Percentiles rank a stretch among this genome's conserved stretches.
Conservation (phyloP, 1,140 invertebrate genomes). For the Leptoteleia sp. region DNA sequence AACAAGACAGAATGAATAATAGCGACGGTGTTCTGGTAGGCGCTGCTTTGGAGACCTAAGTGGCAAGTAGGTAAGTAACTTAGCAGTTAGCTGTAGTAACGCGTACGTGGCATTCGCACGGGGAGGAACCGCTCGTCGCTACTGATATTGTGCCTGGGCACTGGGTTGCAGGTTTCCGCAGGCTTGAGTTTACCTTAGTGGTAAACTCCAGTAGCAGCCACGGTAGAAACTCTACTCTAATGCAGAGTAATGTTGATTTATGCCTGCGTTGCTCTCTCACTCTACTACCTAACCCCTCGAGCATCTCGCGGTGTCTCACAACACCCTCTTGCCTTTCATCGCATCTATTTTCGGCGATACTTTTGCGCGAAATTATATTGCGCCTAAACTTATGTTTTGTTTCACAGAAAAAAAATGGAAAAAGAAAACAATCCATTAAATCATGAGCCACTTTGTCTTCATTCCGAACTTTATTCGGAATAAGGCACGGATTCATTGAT, state of each 20-base stretch:
- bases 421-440: constrained; percentile 54
- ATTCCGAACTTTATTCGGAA: constrained; percentile 40
- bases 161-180: constrained; percentile 51
- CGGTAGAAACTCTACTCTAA: constrained; percentile 77
- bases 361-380: constrained; percentile 67
- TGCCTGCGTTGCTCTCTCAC: constrained; percentile 71
- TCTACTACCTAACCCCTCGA: constrained; percentile 52
- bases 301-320: constrained; percentile 51
- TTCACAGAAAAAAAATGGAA: too few species aligned
- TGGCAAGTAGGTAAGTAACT: constrained; percentile 78
- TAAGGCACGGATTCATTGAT: constrained; percentile 48
- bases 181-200: constrained; percentile 74
- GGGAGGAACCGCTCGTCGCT: constrained; percentile 26
- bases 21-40: constrained; percentile 56
- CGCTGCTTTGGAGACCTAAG: constrained; percentile 71
- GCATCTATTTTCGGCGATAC: constrained; percentile 60
- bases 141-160: constrained; percentile 60
- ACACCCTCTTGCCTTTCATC: constrained; percentile 37
- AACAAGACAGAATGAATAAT: constrained; percentile 72
- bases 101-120: constrained; percentile 54
- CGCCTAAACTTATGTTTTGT: constrained; percentile 54
- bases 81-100: constrained; percentile 71
- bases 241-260: constrained; percentile 82
- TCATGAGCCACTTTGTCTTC: constrained; percentile 52
- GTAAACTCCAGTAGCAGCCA: constrained; percentile 76